These are phyloP conservation scores for Tringa solitaria DNA, from an alignment of 2,113 vertebrate genomes.

Conservation along the genomic window DNA sequence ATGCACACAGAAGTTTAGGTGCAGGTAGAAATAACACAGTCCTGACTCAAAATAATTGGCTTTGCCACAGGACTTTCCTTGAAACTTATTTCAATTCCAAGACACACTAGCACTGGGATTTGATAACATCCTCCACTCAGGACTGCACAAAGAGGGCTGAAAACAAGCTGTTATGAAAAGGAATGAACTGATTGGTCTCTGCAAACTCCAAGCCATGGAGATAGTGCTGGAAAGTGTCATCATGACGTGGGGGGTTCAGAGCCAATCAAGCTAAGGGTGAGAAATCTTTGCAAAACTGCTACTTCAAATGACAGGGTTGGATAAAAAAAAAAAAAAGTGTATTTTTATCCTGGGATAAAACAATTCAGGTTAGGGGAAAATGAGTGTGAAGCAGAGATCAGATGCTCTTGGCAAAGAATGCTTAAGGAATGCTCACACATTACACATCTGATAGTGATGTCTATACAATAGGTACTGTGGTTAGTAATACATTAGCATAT, in stretches of 20 bases:
- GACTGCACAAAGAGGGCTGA: background rate
- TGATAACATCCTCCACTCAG: background rate
- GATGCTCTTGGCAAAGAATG: background rate
- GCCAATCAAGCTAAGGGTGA: background rate
- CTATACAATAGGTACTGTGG: background rate
- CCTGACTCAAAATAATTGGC: background rate
- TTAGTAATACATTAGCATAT: background rate
- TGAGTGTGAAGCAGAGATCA: background rate
- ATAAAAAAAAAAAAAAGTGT: background rate
- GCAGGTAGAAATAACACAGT: background rate
- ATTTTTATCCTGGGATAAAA: slow-evolving; percentile 11
- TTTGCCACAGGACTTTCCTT: slow-evolving; percentile 8
- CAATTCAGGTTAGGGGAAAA: background rate
- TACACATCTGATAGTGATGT: background rate
- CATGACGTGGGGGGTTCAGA: background rate
- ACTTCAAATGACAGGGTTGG: background rate
- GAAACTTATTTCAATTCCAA: background rate
- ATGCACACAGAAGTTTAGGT: background rate
- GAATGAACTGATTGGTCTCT: slow-evolving; percentile 8
- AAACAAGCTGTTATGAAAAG: background rate
- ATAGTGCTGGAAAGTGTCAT: background rate
- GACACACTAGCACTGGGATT: background rate
- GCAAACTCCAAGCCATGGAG: slow-evolving; percentile 40
- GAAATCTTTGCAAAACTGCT: background rate
- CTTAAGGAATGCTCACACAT: background rate